phyloP scores from a whole-genome alignment of 2,113 vertebrate species.

The human region GRCh38 chr17:34026501-34027000 shows the following conservation, averaged over 20 bases:
- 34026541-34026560: constrained; percentile 49
- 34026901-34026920: constrained; percentile 46
- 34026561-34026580: constrained; percentile 64
- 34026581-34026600: constrained; percentile 67
- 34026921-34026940: constrained; percentile 66
- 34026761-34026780: background rate
- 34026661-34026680: background rate
- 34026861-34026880: background rate
- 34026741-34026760: background rate
- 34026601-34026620: constrained; percentile 26
- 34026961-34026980: constrained; percentile 67
- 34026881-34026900: background rate
- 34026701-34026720: background rate
- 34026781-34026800: rapidly evolving
- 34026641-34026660: background rate
- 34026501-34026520: constrained; percentile 51
- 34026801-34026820: background rate
- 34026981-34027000: constrained; percentile 75
- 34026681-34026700: background rate
- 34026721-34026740: background rate
- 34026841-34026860: background rate
- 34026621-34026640: constrained; percentile 36
- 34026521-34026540: constrained; percentile 62
- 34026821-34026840: background rate
- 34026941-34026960: constrained; percentile 64